phyloP scores from a whole-genome alignment of 1,140 invertebrate species.

The Riptortus pedestris region DNA sequence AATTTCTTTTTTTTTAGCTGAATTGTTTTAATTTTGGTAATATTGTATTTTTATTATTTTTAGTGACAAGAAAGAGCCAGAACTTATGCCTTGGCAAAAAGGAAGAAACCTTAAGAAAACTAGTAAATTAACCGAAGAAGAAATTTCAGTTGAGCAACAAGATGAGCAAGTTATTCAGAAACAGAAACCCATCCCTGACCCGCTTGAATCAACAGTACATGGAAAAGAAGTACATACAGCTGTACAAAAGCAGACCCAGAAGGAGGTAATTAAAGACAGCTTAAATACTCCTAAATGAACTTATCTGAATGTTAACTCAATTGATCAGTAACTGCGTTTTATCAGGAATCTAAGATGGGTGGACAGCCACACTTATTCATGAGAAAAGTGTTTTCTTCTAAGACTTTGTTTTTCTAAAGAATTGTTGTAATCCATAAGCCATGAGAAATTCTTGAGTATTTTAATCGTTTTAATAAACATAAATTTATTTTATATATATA shows the following conservation, averaged over 20 bases:
- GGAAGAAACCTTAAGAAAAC: slow-evolving; percentile 22
- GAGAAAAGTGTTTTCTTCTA: too few relatives aligned
- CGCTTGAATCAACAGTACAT: slow-evolving; percentile 72
- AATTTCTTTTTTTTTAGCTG: not conserved
- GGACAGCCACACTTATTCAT: too few relatives aligned
- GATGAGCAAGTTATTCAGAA: slow-evolving; percentile 10
- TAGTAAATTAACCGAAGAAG: not conserved
- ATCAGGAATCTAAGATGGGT: too few relatives aligned
- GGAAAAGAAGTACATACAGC: slow-evolving; percentile 77
- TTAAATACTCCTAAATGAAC: too few relatives aligned
- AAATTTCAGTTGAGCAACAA: slow-evolving; percentile 21
- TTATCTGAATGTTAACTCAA: too few relatives aligned
- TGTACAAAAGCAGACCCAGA: slow-evolving; percentile 82
- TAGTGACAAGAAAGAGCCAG: slow-evolving; percentile 36
- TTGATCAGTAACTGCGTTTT: too few relatives aligned
- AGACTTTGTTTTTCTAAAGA: too few relatives aligned
- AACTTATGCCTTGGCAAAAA: slow-evolving; percentile 35
- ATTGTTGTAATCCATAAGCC: too few relatives aligned
- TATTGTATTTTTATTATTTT: not conserved
- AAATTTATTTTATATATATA: too few relatives aligned
- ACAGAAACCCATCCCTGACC: slow-evolving; percentile 41
- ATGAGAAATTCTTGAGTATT: too few relatives aligned
- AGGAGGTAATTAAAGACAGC: slow-evolving; percentile 48
- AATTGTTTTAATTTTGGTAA: not conserved
- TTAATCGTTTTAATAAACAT: too few relatives aligned